These are phyloP conservation scores for Campoletis raptor DNA, from an alignment of 2,888 invertebrate species.

Conservation along the genomic window DNA sequence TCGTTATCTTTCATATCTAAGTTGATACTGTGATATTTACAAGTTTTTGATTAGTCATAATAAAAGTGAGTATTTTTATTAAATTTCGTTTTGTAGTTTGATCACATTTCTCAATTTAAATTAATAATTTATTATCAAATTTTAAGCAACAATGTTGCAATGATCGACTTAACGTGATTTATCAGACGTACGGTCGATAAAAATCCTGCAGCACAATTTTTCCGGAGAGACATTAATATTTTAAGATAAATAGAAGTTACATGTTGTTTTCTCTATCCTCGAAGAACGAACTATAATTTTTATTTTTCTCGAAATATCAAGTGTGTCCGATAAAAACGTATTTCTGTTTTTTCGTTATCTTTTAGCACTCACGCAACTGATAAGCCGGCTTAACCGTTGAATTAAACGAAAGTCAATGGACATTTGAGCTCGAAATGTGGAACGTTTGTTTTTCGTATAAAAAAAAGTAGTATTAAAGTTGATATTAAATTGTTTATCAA, in stretches of 20 bases:
- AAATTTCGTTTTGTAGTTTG: not conserved
- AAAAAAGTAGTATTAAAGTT: not conserved
- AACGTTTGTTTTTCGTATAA: not conserved
- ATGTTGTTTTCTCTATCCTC: not conserved
- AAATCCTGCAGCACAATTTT: not conserved
- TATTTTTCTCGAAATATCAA: not conserved
- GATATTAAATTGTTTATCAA: not conserved
- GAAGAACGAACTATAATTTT: not conserved
- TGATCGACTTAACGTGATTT: not conserved
- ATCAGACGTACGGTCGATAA: too few species aligned
- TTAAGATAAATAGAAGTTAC: not conserved
- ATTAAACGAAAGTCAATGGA: not conserved
- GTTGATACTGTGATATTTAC: not conserved
- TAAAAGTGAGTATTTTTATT: not conserved
- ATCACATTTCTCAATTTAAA: not conserved
- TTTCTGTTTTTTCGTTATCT: not conserved
- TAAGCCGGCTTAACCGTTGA: not conserved
- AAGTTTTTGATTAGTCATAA: not conserved
- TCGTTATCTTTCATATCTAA: not conserved
- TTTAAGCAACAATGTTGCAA: not conserved
- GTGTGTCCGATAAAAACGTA: not conserved
- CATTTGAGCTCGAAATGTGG: not conserved
- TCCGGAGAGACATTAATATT: not conserved
- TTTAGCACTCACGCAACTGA: not conserved
- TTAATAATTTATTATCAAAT: not conserved